Evolutionary conservation across 2,113 vertebrate species (phyloP).

Genomic region (Thunnus thynnus): DNA sequence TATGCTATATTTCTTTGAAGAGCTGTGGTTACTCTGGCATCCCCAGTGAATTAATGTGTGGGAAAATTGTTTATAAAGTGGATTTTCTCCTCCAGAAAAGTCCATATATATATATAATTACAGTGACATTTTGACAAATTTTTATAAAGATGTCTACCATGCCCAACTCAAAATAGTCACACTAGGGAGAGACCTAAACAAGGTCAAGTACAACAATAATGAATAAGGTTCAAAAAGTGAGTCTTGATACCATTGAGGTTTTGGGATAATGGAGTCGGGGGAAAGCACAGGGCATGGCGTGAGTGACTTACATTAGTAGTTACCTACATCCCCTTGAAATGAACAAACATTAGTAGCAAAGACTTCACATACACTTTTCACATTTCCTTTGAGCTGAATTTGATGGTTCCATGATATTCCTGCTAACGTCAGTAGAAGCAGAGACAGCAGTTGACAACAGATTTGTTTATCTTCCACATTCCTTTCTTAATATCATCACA

Average conservation of each 20-base stretch:
- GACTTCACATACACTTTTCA: background rate
- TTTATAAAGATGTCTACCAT: background rate
- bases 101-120: background rate
- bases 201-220: background rate
- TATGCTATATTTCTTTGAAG: slow-evolving; percentile 21
- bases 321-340: background rate
- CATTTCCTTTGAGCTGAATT: slow-evolving; percentile 5
- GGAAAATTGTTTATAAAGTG: background rate
- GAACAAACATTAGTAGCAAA: background rate
- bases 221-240: too few species aligned
- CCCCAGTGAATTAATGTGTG: slow-evolving; percentile 12
- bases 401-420: background rate
- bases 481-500: background rate
- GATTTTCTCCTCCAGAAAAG: background rate
- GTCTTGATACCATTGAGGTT: too few species aligned
- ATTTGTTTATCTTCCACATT: slow-evolving; percentile 22
- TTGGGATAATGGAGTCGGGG: too few species aligned
- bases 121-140: background rate
- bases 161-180: too few species aligned
- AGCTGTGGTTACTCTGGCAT: slow-evolving; percentile 16
- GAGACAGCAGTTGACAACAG: background rate
- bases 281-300: background rate
- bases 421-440: background rate
- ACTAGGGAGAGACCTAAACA: background rate
- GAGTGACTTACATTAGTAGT: background rate